phyloP scores from a whole-genome alignment of 2,888 invertebrate species.

The Muscina levida region DNA sequence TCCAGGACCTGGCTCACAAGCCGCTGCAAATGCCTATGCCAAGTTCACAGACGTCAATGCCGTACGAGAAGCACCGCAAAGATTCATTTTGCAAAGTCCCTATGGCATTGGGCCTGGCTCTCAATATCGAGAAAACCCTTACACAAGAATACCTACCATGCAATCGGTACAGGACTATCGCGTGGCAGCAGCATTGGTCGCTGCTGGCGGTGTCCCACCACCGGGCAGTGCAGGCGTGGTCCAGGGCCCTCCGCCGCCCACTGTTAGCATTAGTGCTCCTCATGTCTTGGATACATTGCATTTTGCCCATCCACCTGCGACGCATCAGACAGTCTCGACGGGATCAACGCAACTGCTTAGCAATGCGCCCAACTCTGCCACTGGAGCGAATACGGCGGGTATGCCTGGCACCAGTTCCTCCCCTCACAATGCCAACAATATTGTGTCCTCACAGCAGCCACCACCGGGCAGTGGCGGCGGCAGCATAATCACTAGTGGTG shows the following conservation, averaged over 20 bases:
- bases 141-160: constrained; percentile 78
- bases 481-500: constrained; percentile 72
- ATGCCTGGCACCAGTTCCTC: constrained; percentile 66
- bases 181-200: constrained; percentile 71
- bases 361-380: constrained; percentile 61
- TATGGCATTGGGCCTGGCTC: constrained; percentile 77
- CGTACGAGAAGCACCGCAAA: constrained; percentile 77
- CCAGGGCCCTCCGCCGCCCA: constrained; percentile 71
- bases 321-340: constrained; percentile 75
- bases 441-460: constrained; percentile 8
- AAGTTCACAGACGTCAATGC: constrained; percentile 77
- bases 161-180: constrained; percentile 76
- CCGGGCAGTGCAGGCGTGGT: constrained; percentile 68
- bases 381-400: constrained; percentile 65
- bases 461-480: constrained; percentile 55
- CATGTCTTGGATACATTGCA: constrained; percentile 78
- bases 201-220: constrained; percentile 69
- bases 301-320: constrained; percentile 85
- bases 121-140: constrained; percentile 78
- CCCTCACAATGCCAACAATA: constrained; percentile 67
- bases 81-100: constrained; percentile 78
- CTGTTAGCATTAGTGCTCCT: constrained; percentile 68
- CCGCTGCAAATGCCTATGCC: constrained; percentile 77
- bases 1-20: constrained; percentile 75
- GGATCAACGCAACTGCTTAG: constrained; percentile 70